Conservation (phyloP, 2,113 vertebrate species). For the Campylorhamphus procurvoides region DNA sequence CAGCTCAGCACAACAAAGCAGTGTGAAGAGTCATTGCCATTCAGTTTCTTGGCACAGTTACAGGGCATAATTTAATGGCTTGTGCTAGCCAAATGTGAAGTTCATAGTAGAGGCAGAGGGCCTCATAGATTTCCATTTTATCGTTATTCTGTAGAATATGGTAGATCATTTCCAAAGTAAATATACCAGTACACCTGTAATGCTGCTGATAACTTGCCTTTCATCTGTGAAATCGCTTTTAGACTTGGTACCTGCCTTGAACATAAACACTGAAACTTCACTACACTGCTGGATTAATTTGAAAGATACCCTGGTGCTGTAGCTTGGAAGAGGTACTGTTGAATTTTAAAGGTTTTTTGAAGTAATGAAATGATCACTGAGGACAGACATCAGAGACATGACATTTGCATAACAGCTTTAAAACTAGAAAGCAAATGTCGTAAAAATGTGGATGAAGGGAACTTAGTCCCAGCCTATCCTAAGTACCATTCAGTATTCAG, state of each 20-base stretch:
- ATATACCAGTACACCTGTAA: neutral
- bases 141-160: neutral
- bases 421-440: neutral
- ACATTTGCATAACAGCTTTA: conserved; percentile 1
- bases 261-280: neutral
- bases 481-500: neutral
- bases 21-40: neutral
- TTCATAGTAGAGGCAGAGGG: neutral
- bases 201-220: conserved; percentile 45
- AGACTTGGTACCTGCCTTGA: conserved; percentile 23
- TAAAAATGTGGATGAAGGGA: neutral
- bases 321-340: neutral
- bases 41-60: neutral
- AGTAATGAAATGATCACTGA: neutral
- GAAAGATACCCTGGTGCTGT: neutral
- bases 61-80: neutral
- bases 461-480: neutral
- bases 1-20: neutral
- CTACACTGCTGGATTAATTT: conserved; percentile 13
- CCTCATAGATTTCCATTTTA: neutral
- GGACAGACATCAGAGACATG: neutral
- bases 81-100: neutral
- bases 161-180: conserved; percentile 44
- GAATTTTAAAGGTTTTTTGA: conserved; percentile 25
- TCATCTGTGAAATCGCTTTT: conserved; percentile 57